Evolutionary conservation across 2,888 invertebrate genomes (phyloP).

Genomic region (Melanostoma mellinum): DNA sequence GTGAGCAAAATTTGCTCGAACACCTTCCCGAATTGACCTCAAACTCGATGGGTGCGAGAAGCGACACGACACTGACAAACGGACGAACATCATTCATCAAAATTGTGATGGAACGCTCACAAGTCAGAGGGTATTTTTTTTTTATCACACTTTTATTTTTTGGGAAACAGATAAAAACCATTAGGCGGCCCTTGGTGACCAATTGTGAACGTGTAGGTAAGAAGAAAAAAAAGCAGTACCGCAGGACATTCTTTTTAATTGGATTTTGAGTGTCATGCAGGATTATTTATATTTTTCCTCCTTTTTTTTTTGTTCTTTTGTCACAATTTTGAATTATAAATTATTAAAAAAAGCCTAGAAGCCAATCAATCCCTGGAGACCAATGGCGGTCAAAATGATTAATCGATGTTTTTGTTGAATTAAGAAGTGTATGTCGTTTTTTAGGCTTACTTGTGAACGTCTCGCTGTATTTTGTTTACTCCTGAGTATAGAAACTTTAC

Average conservation of each 20-base stretch:
- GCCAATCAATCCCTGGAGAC: constrained; percentile 28
- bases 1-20: constrained; percentile 44
- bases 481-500: too few species aligned
- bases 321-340: constrained; percentile 64
- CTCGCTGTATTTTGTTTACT: too few species aligned
- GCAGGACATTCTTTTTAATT: constrained; percentile 17
- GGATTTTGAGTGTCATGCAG: constrained; percentile 57
- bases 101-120: constrained; percentile 53
- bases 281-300: constrained; percentile 63
- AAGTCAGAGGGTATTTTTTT: too few species aligned
- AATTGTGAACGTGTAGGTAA: constrained; percentile 19
- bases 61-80: constrained; percentile 31
- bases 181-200: not conserved
- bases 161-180: constrained; percentile 10
- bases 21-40: constrained; percentile 28
- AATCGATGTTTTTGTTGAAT: constrained; percentile 6
- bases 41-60: constrained; percentile 15
- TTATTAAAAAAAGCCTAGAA: constrained; percentile 41
- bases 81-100: constrained; percentile 57
- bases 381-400: constrained; percentile 36
- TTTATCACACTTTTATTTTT: constrained; percentile 26
- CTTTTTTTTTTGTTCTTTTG: constrained; percentile 50
- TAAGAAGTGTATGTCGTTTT: too few species aligned
- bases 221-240: constrained; percentile 4
- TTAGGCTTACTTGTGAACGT: too few species aligned